Base-by-base conservation (phyloP, 2,113 vertebrate genomes). In the Etheostoma spectabile region DNA sequence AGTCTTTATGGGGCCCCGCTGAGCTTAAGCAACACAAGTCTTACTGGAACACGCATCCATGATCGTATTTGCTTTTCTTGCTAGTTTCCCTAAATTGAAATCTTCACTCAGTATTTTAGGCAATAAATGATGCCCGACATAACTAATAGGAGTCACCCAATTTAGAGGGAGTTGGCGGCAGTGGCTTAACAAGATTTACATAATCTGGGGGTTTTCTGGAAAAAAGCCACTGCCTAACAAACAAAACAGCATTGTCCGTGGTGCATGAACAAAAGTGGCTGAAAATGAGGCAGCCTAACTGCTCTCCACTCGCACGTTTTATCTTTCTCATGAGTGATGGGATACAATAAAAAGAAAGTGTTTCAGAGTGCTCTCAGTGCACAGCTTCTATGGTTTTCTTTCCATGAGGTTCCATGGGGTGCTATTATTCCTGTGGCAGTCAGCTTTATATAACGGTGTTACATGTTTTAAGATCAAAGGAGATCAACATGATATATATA, bases 81-180 rank as follows among this genome's bases (percentile, higher is more conserved):
- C 70, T 84, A 64, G 68, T 85, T 82, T 56, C 66, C n/a, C 33
- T 2, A 57, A 81, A 74, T 75, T n/a, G 63, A 77, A 61, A 70
- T 69, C 64, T 64, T 81, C 51, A 14, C 57, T 74, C 22, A 74
- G 82, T 87, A 85, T 77, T 82, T 74, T 10, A 33, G 80, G 82
- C 49, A 61, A 88, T 84, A 82, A 91, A 91, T 79, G 73, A 87
- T 82, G 51, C 76, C 79, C 80, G 82, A 80, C 83, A 88, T 74
- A 90, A 84, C 70, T 75, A 74, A 85, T 83, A 81, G 75, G 67
- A 78, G 80, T 71, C 59, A 45, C 30, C 74, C 79, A 80, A 11
- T 84, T 80, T 78, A 16, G 24, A 67, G 59, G 11, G 42, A 63
- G 57, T 56, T 73, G 46, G 55, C 76, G 68, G 65, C 30, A 12